Evolutionary conservation across 1,140 invertebrate species (phyloP).

Genomic region (Trypoxylus dichotomus): DNA sequence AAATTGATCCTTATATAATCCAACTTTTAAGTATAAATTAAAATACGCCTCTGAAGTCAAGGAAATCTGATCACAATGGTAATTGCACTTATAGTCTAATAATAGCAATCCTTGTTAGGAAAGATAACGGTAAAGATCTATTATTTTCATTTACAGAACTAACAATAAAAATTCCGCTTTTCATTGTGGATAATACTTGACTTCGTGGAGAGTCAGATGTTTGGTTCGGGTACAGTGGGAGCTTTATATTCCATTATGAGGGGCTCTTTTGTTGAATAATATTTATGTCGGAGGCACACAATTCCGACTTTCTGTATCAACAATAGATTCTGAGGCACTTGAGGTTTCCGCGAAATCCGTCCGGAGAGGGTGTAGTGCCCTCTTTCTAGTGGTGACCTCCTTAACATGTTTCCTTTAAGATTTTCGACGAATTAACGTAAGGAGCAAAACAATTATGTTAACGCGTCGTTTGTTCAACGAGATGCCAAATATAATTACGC

Average conservation of each 20-base stretch:
- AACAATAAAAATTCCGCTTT: conserved; percentile 23
- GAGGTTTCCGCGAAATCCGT: conserved; percentile 35
- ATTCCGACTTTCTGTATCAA: conserved; percentile 40
- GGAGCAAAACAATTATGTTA: conserved; percentile 17
- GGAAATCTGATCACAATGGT: too few relatives aligned
- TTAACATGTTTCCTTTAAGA: conserved; percentile 39
- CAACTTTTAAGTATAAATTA: too few relatives aligned
- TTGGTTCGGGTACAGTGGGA: conserved; percentile 38
- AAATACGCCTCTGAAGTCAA: too few relatives aligned
- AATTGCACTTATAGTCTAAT: too few relatives aligned
- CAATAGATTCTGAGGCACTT: conserved; percentile 37
- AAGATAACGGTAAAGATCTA: conserved; percentile 2
- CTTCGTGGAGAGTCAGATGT: conserved; percentile 34
- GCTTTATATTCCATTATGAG: conserved; percentile 43
- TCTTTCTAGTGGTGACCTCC: conserved; percentile 30
- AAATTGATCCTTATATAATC: too few relatives aligned
- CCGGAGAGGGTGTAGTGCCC: conserved; percentile 29
- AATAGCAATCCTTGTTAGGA: neutral
- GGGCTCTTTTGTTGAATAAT: conserved; percentile 43
- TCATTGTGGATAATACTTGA: conserved; percentile 37
- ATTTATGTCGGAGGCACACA: conserved; percentile 42
- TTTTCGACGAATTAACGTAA: conserved; percentile 20
- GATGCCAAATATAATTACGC: neutral
- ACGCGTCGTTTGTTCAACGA: neutral
- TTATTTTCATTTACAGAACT: conserved; percentile 17